Percentiles rank a stretch among this genome's conserved stretches.
Conservation (phyloP, 1,140 invertebrate species). For the Caenorhabditis briggsae region DNA sequence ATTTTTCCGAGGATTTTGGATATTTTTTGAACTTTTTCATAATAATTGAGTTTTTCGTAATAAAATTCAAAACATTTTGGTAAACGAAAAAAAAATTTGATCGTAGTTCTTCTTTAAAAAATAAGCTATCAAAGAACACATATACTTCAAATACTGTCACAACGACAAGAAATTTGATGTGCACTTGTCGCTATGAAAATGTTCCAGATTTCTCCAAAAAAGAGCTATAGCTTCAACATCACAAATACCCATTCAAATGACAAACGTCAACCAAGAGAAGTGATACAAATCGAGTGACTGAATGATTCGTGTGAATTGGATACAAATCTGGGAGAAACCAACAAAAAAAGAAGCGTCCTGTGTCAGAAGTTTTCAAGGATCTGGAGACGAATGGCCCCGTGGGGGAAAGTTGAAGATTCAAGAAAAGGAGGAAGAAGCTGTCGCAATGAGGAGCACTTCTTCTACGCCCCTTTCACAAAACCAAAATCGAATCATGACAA, state of each 20-base stretch:
- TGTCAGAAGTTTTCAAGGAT: slow-evolving; percentile 35
- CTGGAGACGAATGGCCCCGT: slow-evolving; percentile 46
- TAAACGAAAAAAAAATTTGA: too few relatives aligned
- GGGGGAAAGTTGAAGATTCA: slow-evolving; percentile 31
- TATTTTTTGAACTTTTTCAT: too few relatives aligned
- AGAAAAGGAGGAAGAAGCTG: neutral
- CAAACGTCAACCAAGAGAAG: neutral
- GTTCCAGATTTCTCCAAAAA: too few relatives aligned
- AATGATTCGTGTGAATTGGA: slow-evolving; percentile 42
- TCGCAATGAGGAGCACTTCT: neutral
- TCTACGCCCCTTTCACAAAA: neutral
- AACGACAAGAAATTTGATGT: too few relatives aligned
- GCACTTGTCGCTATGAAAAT: too few relatives aligned
- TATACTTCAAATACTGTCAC: too few relatives aligned
- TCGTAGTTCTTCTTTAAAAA: too few relatives aligned
- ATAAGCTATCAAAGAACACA: too few relatives aligned
- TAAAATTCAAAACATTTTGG: too few relatives aligned
- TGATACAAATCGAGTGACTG: neutral
- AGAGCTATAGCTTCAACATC: neutral
- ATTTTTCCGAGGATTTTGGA: too few relatives aligned
- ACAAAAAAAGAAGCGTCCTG: neutral
- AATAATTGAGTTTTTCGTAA: too few relatives aligned
- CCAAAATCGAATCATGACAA: slow-evolving; percentile 50
- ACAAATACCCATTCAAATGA: neutral
- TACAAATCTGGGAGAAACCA: neutral